Evolutionary conservation across 1,140 invertebrate genomes (phyloP).

Genomic region (Ylistrum balloti): DNA sequence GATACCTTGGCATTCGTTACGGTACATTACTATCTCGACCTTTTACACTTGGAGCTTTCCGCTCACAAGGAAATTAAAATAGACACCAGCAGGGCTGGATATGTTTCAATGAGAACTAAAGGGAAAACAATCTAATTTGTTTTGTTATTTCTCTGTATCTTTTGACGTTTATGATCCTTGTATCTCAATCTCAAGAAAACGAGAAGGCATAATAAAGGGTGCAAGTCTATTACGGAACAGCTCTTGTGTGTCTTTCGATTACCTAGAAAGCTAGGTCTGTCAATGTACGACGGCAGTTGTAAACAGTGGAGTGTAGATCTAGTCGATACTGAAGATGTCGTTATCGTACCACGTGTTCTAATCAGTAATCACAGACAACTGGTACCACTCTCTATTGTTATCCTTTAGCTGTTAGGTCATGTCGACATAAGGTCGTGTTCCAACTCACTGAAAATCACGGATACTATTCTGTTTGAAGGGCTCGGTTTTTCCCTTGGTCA

Average conservation of each 20-base stretch:
- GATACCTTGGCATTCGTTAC: background rate
- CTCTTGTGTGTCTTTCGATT: background rate
- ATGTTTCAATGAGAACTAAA: background rate
- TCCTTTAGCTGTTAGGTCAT: background rate
- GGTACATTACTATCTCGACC: background rate
- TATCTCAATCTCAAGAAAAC: background rate
- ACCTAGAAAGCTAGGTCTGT: background rate
- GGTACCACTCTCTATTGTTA: background rate
- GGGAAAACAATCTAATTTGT: background rate
- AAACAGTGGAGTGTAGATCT: background rate
- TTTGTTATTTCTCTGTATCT: background rate
- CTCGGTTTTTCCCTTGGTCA: too few species aligned
- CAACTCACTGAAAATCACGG: too few species aligned
- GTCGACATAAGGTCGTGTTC: background rate
- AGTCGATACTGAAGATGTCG: background rate
- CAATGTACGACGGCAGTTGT: background rate
- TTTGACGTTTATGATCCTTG: background rate
- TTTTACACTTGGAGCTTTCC: background rate
- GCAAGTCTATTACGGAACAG: background rate
- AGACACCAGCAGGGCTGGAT: background rate
- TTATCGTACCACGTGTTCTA: background rate
- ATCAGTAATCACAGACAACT: background rate
- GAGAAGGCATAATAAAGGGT: background rate
- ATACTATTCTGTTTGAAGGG: too few species aligned
- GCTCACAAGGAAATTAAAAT: background rate